Base-by-base conservation (phyloP, 2,113 vertebrate genomes). In the Epinephelus lanceolatus region DNA sequence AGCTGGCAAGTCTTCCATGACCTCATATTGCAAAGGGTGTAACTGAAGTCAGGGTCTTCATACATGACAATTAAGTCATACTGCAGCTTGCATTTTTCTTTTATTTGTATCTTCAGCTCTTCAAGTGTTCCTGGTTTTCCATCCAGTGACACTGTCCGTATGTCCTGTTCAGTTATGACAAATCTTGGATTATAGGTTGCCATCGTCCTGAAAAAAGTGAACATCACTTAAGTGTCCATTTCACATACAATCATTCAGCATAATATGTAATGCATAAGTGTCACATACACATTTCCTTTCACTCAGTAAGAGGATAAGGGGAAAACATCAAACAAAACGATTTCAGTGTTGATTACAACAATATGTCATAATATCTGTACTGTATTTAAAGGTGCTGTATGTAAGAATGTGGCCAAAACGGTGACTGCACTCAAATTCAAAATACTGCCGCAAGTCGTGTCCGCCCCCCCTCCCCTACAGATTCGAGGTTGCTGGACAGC, bases 71-170 rank as follows among this genome's bases (percentile, higher is more conserved):
- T 56, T n/a, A 56, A 56, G 55, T 56, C 55, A 69, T 63, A 63
- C 21, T 76, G 59, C 60, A 52, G 60, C 8, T 76, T 63, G 45
- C 25, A 76, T 63, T 75, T 75, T 75, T 75, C 72, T 12, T 71
- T 63, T 45, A 75, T 62, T 75, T 75, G 33, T 2, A 8, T 68
- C 67, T 76, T 81, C 11, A 81, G 77, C 13, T 71, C 67, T 42
- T 85, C 65, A 51, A 65, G 59, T 13, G 49, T 66, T 65, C 71
- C 49, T 57, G 66, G 67, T 73, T 59, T 79, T 59, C 8, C 15
- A 67, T 78, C 59, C 6, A 84, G 53, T 59, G 73, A 19, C 37
- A 84, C 47, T 73, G 52, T 75, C 14, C 18, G 23, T 59, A 63
- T 62, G 59, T 62, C 57, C 72, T 62, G 59, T 52, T 75, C 45